Evolutionary conservation across 1,140 invertebrate genomes (phyloP).

Genomic region (Cherax quadricarinatus): DNA sequence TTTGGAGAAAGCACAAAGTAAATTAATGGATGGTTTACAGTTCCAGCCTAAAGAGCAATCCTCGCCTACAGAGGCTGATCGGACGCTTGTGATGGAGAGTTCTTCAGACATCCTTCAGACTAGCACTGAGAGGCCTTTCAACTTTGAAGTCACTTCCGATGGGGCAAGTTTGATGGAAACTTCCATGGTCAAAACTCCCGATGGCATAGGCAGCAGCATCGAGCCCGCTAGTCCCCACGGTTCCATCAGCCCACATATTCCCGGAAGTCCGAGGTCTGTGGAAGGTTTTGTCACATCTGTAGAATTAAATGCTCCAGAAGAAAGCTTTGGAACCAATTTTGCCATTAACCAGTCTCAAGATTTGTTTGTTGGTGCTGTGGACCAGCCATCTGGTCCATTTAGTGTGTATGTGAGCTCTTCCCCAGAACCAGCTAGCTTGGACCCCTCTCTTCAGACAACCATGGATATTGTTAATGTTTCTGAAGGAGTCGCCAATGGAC

Average conservation of each 20-base stretch:
- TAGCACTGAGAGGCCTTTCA: not conserved
- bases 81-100: slow-evolving; percentile 29
- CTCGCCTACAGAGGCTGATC: slow-evolving; percentile 27
- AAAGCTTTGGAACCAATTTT: slow-evolving; percentile 61
- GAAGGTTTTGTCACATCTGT: slow-evolving; percentile 73
- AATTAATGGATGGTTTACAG: not conserved
- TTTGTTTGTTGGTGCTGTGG: slow-evolving; percentile 32
- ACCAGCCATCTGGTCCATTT: slow-evolving; percentile 69
- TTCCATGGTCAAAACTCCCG: slow-evolving; percentile 24
- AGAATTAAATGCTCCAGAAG: slow-evolving; percentile 66
- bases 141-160: slow-evolving; percentile 5
- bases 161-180: slow-evolving; percentile 31
- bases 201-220: not conserved
- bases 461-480: slow-evolving; percentile 39
- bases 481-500: slow-evolving; percentile 38
- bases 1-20: not conserved
- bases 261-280: slow-evolving; percentile 70
- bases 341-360: slow-evolving; percentile 48
- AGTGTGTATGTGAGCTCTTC: slow-evolving; percentile 73
- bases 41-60: slow-evolving; percentile 5
- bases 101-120: slow-evolving; percentile 38
- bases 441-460: slow-evolving; percentile 47
- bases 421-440: slow-evolving; percentile 69
- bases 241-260: slow-evolving; percentile 51
- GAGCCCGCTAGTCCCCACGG: slow-evolving; percentile 35